phyloP scores from a whole-genome alignment of 2,888 invertebrate genomes.

The Cheilosia variabilis region DNA sequence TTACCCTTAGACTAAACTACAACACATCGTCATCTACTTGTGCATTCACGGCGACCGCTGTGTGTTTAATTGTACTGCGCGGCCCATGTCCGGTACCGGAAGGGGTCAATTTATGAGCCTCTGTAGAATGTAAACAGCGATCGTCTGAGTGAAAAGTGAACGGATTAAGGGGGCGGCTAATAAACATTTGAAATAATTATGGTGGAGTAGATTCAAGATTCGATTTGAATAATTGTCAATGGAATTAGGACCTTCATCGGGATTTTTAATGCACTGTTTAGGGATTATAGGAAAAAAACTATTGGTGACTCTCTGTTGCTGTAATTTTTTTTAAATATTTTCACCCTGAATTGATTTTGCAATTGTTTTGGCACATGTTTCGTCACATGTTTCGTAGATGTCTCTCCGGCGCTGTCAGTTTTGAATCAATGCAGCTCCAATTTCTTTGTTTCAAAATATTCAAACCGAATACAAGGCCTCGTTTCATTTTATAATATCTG shows the following conservation, averaged over 20 bases:
- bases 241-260: not conserved
- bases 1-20: slow-evolving; percentile 62
- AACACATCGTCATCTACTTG: slow-evolving; percentile 67
- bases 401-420: too few relatives aligned
- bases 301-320: too few relatives aligned
- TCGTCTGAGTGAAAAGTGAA: slow-evolving; percentile 65
- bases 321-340: too few relatives aligned
- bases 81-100: slow-evolving; percentile 78
- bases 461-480: too few relatives aligned
- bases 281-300: not conserved
- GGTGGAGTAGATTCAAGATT: not conserved
- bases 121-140: slow-evolving; percentile 73
- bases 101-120: slow-evolving; percentile 77
- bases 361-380: too few relatives aligned
- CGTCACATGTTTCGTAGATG: too few relatives aligned
- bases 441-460: too few relatives aligned
- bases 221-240: too few relatives aligned
- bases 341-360: too few relatives aligned
- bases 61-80: slow-evolving; percentile 74
- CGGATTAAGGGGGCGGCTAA: slow-evolving; percentile 37
- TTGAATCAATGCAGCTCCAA: too few relatives aligned
- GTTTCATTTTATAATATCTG: too few relatives aligned
- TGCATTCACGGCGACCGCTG: slow-evolving; percentile 71
- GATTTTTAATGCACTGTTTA: not conserved
- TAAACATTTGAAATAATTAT: not conserved